Evolutionary conservation across 2,888 invertebrate species (phyloP).

Genomic region (Drosophila neutralis): DNA sequence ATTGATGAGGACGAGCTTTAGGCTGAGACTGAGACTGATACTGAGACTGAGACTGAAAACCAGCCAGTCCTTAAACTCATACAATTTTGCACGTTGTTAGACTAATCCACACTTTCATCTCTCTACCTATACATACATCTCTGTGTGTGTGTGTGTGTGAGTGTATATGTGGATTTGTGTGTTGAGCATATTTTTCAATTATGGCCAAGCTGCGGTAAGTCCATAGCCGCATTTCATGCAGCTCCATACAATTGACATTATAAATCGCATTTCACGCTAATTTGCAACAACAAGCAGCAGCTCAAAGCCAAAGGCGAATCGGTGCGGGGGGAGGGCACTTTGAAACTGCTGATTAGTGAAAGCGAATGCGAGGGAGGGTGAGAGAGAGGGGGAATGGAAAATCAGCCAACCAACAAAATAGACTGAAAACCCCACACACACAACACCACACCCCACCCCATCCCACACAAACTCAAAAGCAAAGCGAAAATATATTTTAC

Average conservation of each 20-base stretch:
- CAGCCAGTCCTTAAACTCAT: constrained; percentile 16
- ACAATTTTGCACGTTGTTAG: constrained; percentile 31
- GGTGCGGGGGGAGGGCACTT: constrained; percentile 14
- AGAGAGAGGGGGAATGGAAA: constrained; percentile 11
- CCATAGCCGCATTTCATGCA: constrained; percentile 23
- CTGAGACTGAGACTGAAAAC: neutral
- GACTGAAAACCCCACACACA: neutral
- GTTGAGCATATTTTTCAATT: constrained; percentile 68
- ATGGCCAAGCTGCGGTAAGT: constrained; percentile 57
- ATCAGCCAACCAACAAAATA: constrained; percentile 45
- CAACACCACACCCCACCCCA: neutral
- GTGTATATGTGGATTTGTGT: constrained; percentile 15
- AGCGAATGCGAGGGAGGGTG: neutral
- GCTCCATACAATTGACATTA: constrained; percentile 73
- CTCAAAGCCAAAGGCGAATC: constrained; percentile 29
- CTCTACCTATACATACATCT: neutral
- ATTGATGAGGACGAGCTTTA: constrained; percentile 42
- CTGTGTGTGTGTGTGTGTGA: constrained; percentile 2
- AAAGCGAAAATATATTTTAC: constrained; percentile 71
- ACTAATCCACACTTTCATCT: constrained; percentile 74
- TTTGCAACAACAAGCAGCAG: constrained; percentile 66
- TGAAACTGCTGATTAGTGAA: constrained; percentile 62
- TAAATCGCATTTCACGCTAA: constrained; percentile 81
- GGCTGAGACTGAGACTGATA: neutral
- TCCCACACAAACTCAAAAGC: constrained; percentile 49